Percentiles rank a stretch among this genome's conserved stretches.
phyloP scores from a whole-genome alignment of 2,888 invertebrate species.

The Lasioglossum morio region DNA sequence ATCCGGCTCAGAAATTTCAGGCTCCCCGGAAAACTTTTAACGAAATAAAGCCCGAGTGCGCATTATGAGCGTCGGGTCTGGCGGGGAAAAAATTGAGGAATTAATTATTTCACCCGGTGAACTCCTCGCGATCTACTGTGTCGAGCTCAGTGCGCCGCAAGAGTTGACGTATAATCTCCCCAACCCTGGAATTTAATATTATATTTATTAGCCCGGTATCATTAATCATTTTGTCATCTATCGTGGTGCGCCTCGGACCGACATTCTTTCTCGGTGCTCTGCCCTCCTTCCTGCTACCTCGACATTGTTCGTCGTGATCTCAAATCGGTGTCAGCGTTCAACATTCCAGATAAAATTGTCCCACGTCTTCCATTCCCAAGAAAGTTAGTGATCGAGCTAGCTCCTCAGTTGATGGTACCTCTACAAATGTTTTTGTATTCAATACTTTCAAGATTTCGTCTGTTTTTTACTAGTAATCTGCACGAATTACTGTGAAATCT shows the following conservation, averaged over 20 bases:
- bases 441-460: too few species aligned
- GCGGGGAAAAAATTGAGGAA: conserved; percentile 32
- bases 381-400: neutral
- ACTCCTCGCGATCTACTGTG: conserved; percentile 4
- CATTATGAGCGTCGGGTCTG: too few species aligned
- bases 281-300: conserved; percentile 11
- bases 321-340: conserved; percentile 29
- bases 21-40: conserved; percentile 11
- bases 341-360: conserved; percentile 44
- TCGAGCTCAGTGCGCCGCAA: neutral
- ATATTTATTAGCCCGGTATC: conserved; percentile 65
- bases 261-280: conserved; percentile 36
- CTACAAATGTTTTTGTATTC: too few species aligned
- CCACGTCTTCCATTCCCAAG: conserved; percentile 1
- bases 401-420: neutral
- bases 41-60: conserved; percentile 22
- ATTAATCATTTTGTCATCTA: conserved; percentile 69
- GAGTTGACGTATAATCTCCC: conserved; percentile 44
- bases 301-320: neutral
- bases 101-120: conserved; percentile 44
- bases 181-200: conserved; percentile 67
- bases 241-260: conserved; percentile 29
- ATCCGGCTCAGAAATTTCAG: conserved; percentile 2
- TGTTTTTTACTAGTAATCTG: too few species aligned
- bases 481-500: too few species aligned